Base-by-base conservation (phyloP, 2,797 vertebrate genomes). In the Propithecus deckenii region DNA sequence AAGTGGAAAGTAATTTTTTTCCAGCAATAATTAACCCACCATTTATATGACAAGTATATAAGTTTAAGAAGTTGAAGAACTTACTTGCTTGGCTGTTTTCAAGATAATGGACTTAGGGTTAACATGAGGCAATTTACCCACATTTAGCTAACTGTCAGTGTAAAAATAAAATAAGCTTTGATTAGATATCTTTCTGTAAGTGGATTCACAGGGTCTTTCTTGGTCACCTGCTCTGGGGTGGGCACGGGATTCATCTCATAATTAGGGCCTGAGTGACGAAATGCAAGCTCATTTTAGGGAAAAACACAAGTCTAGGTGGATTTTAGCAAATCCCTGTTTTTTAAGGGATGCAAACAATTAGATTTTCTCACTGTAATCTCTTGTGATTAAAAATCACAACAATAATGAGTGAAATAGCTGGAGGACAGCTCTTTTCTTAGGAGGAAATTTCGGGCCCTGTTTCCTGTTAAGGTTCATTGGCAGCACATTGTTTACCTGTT, bases 171-270 rank as follows among this genome's bases (percentile, higher is more conserved):
- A 15, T 11, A 38, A 35, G 8, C 69, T 6, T 20, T 52, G 28
- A 48, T 18, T 6, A 22, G 35, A 71, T 22, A 35, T 78, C 32
- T 59, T 50, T 30, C 10, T 63, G 65, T 32, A n/a, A 50, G 69
- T 12, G 2, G 41, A 25, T 28, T 63, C 4, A 25, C 2, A 4
- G 35, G 7, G 18, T 50, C 30, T 15, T 32, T 50, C 30, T 15
- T 35, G 10, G 30, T 32, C 32, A 1, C 4, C 25, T 48, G 32
- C 50, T 87, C 14, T 23, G 28, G 8, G 23, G 30, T 17, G 11
- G n/a, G 5, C 0, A 0, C 22, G 15, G 69, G 25, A 5, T 23
- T 74, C 3, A 0, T 46, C 61, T 52, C 25, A 50, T 1, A 4
- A 23, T 72, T 61, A 23, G 41, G 61, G 41, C 43, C 6, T 10